A percentile compares a stretch with the other conserved stretches of the same genome.
Evolutionary conservation across 2,888 invertebrate species (phyloP).

Genomic region (Pantelozetes paolii): DNA sequence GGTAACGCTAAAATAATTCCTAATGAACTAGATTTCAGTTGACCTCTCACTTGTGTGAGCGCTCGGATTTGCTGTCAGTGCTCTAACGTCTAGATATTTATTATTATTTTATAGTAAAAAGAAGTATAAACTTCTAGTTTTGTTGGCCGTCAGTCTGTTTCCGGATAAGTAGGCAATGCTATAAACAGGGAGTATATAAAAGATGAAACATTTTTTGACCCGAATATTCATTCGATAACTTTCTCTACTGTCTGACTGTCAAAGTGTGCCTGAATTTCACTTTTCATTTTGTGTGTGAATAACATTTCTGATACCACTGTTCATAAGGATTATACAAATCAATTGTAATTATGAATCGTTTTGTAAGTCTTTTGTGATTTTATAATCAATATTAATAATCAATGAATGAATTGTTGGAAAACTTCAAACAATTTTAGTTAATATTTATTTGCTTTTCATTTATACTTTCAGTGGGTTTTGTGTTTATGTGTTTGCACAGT

Average conservation of each 20-base stretch:
- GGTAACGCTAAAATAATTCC: constrained; percentile 9
- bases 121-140: constrained; percentile 1
- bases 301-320: neutral
- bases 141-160: constrained; percentile 14
- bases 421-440: neutral
- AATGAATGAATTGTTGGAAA: no score
- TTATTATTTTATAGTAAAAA: neutral
- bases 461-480: neutral
- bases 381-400: no score
- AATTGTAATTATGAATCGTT: neutral
- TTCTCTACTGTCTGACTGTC: neutral
- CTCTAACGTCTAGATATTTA: neutral
- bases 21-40: constrained; percentile 16
- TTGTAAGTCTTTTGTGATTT: constrained; percentile 4
- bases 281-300: neutral
- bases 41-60: neutral
- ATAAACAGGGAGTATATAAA: constrained; percentile 27
- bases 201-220: constrained; percentile 25
- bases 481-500: neutral
- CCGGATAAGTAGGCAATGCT: neutral
- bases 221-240: constrained; percentile 1
- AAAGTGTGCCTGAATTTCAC: neutral
- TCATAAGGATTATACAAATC: neutral
- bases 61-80: neutral
- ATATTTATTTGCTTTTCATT: neutral